Percentiles rank a stretch among this genome's conserved stretches.
These are phyloP conservation scores for Ramphastos sulfuratus DNA, from an alignment of 2,113 vertebrate species.

Conservation along the genomic window DNA sequence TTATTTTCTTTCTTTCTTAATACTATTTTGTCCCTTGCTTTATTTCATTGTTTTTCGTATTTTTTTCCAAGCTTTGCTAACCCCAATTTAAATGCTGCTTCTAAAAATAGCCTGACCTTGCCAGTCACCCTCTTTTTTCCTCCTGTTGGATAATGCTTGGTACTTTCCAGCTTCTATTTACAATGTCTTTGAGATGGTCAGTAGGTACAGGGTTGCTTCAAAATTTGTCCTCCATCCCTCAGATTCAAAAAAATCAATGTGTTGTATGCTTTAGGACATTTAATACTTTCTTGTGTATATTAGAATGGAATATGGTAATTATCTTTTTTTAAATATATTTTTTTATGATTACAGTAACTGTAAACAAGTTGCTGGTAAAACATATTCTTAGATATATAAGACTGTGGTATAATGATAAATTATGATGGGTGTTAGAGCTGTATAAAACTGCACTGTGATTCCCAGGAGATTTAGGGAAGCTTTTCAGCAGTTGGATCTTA, in stretches of 20 bases:
- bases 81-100: slow-evolving; percentile 50
- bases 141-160: neutral
- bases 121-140: neutral
- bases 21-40: slow-evolving; percentile 9
- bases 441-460: neutral
- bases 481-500: slow-evolving; percentile 12
- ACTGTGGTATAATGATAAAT: neutral
- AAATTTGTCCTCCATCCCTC: slow-evolving; percentile 17
- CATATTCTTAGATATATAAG: neutral
- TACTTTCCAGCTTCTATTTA: neutral
- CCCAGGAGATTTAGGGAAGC: neutral
- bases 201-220: neutral
- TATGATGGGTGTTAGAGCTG: neutral
- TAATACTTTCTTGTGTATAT: slow-evolving; percentile 26
- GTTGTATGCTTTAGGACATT: neutral
- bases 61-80: slow-evolving; percentile 47
- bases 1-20: neutral
- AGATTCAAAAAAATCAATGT: neutral
- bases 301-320: neutral
- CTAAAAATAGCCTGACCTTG: slow-evolving; percentile 59
- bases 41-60: neutral
- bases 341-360: neutral
- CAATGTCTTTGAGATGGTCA: slow-evolving; percentile 34
- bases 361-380: neutral
- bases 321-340: neutral